Percentiles rank a stretch among this genome's conserved stretches.
phyloP scores from a whole-genome alignment of 1,140 invertebrate species.

The Xylocopa sonorina region DNA sequence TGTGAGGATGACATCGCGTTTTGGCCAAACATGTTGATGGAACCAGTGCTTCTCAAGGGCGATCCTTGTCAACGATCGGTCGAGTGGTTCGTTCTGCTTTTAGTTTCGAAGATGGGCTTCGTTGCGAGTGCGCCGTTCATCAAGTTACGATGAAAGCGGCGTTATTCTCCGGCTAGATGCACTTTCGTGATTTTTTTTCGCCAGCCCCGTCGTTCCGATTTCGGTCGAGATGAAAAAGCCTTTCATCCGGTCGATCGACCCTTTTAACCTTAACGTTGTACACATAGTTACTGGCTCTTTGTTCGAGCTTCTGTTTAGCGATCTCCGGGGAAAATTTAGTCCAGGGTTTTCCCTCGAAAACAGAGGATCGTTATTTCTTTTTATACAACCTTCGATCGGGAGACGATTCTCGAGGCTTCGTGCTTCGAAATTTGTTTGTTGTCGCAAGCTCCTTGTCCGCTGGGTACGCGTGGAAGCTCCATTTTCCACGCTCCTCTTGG shows the following conservation, averaged over 20 bases:
- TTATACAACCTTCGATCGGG: too few species aligned
- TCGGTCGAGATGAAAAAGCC: conserved; percentile 32
- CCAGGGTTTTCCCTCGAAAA: neutral
- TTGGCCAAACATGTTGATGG: neutral
- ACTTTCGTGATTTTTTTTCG: conserved; percentile 43
- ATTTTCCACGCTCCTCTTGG: too few species aligned
- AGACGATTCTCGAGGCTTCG: too few species aligned
- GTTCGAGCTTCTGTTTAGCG: neutral
- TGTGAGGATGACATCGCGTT: neutral
- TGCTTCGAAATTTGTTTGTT: too few species aligned
- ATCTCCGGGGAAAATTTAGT: neutral
- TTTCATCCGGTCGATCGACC: neutral
- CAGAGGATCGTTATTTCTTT: neutral
- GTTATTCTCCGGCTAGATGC: conserved; percentile 32
- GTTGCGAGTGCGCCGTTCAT: conserved; percentile 44
- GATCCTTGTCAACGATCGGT: conserved; percentile 42
- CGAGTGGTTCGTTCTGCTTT: conserved; percentile 50
- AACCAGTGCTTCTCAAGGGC: conserved; percentile 49
- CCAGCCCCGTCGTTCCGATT: conserved; percentile 18
- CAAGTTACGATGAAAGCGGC: conserved; percentile 51
- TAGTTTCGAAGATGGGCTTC: conserved; percentile 45
- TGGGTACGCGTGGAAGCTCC: too few species aligned
- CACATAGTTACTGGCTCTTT: neutral
- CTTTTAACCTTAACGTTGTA: conserved; percentile 6
- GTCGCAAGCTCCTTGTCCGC: too few species aligned